Base-by-base conservation (phyloP, 2,113 vertebrate genomes). In the Tretioscincus oriximinensis region DNA sequence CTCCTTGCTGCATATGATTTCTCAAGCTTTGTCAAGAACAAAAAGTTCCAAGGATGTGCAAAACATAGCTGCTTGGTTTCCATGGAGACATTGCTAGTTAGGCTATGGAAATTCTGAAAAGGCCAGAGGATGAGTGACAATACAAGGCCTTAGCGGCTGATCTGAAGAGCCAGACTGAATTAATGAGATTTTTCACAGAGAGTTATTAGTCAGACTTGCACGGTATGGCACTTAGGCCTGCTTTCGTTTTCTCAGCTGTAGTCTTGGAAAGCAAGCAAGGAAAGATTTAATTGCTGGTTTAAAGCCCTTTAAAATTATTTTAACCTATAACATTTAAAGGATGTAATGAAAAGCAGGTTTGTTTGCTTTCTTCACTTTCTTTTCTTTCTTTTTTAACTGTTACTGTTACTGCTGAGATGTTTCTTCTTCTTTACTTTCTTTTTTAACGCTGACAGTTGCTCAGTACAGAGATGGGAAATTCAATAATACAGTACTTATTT, bases 181-280 rank as follows among this genome's bases (percentile, higher is more conserved):
- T 98, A 98, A 98, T 99, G 97, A 97, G 97, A 98, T 97, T 97
- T 97, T 97, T 97, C 97, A 97, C 97, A 97, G 97, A 91, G 92
- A 92, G 91, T 97, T 98, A 97, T 98, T 98, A 97, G 95, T 93
- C 92, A 95, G 96, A 93, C 96, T 95, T 94, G 93, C 90, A 35
- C 86, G 86, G 90, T 88, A 89, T 94, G 95, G 92, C 91, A 95
- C 93, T 94, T 90, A 89, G 80, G 93, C 91, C 91, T 87, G 89
- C 87, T 89, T 86, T 89, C 90, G 81, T 89, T 92, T 92, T 93
- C 92, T 92, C 91, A 95, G 91, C 92, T 93, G 92, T 90, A 93
- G 93, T 95, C 94, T 96, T 94, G 92, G 94, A 96, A 95, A 95
- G 95, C 94, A 96, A 95, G 94, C 95, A 96, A 93, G 89, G 94